Evolutionary conservation across 1,140 invertebrate species (phyloP), one percentile per base, ranked within the genome.

Genomic region (Eupeodes corollae): DNA sequence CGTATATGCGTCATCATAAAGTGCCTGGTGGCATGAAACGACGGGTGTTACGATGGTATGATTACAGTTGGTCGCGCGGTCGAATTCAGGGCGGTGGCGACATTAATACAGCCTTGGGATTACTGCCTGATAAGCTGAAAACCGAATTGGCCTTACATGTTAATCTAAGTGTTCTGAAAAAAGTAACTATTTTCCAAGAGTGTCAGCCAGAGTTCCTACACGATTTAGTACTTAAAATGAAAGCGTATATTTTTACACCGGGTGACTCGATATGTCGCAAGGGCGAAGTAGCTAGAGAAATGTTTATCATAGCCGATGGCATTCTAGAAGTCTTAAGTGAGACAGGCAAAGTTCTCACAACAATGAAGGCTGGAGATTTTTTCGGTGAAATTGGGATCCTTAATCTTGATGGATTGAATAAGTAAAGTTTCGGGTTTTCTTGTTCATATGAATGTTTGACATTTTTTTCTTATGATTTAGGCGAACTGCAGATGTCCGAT

Each of bases 241-340:
- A 90, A 69, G 91, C 91, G 3, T 95, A 92, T 64, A 97, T 97
- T 67, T 97, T 96, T 66, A 96, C 92, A 12, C 93, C 92, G 0
- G 93, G 92, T 18, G 93, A 97, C 69, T 84, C 93, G 32, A 95
- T 97, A 58, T 97, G 92, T 63, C 78, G 92, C 2, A 91, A 94
- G 70, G 92, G 76, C 15, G 76, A 94, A 75, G 89, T 94, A 12
- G 93, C 92, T 0, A 72, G 92, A 55, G 93, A 98, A 72, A 97
- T 98, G 92, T 98, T 97, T 61, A 97, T 98, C 57, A 96, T 97
- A 58, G 92, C 92, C 10, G 92, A 96, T 68, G 93, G 93, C 8
- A 92, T 96, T 53, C 74, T 97, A 19, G 92, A 98, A 74, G 92
- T 98, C 12, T 86, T 91, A 54, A 96, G 91, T 62, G 92, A 96